Evolutionary conservation across 2,888 invertebrate species (phyloP), one percentile per base, ranked within the genome.

Genomic region (Stictocephala bisonia): DNA sequence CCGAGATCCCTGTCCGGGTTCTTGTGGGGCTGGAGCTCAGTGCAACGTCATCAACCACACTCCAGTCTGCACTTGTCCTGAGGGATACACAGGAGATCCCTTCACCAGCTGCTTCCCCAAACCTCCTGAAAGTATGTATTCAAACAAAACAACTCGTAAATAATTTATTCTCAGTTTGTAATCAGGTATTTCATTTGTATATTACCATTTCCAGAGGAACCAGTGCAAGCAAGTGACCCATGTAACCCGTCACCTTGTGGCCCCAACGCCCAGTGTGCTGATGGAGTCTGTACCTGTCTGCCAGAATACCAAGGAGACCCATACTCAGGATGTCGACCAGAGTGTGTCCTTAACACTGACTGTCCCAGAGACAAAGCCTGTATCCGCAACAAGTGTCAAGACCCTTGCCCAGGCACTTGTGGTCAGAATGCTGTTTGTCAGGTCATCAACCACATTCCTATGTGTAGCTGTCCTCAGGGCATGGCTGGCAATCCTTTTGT

Each of bases 1-100:
- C 82, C 88, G 89, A 81, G 92, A 95, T 84, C 95, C 95, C 18
- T 96, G 96, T 81, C 89, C 89, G 67, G 93, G 92, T 73, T 86
- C 87, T 0, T 96, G 96, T 81, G 95, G 95, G 60, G 85, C 87
- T 72, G 91, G 93, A 81, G 94, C 95, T 20, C 85, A 91, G 75
- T 96, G 96, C 82, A 88, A 90, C 81, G 91, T 93, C 11, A 89
- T 91, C 78, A 90, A 90, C 80, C 94, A 94, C 81, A 87, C 90
- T n/a, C 91, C 93, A 3, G 89, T 90, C 78, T 94, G 94, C 82
- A 89, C 88, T 40, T 94, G 94, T 81, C 85, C 88, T 3, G 85
- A 87, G 22, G 91, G 91, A 60, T 93, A 89, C 79, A 88, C 87
- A 2, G 94, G 94, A 22, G 92, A 94, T 86, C 93, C 94, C 20